These are phyloP conservation scores for Phenacoccus solenopsis DNA, from an alignment of 1,140 invertebrate species.

Conservation along the genomic window DNA sequence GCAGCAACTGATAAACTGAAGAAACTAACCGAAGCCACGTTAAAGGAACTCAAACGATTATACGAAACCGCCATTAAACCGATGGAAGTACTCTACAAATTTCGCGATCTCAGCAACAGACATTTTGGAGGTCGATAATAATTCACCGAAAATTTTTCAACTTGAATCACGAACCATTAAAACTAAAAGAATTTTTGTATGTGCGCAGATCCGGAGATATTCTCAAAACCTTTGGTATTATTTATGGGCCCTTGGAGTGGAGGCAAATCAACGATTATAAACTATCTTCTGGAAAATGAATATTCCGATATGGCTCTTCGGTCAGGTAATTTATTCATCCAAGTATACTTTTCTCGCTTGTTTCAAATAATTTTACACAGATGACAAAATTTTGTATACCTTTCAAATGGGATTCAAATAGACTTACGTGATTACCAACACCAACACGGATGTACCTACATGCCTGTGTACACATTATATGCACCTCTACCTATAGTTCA, in stretches of 20 bases:
- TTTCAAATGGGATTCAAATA: too few relatives aligned
- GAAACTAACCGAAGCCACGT: slow-evolving; percentile 58
- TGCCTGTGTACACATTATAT: not conserved
- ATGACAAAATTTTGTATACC: too few relatives aligned
- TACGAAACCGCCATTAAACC: slow-evolving; percentile 82
- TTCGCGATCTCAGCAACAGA: slow-evolving; percentile 79
- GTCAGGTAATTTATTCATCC: slow-evolving; percentile 59
- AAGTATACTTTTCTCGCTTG: too few relatives aligned
- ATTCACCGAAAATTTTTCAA: not conserved
- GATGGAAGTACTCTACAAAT: slow-evolving; percentile 79
- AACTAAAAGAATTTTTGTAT: not conserved
- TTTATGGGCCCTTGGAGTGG: slow-evolving; percentile 94
- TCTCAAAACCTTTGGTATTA: slow-evolving; percentile 80
- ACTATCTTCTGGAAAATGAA: slow-evolving; percentile 80
- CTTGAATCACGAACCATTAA: not conserved
- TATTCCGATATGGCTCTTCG: slow-evolving; percentile 65
- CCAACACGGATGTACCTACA: not conserved
- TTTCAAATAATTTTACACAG: too few relatives aligned
- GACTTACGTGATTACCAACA: too few relatives aligned
- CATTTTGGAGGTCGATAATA: slow-evolving; percentile 64
- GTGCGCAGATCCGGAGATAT: slow-evolving; percentile 73
- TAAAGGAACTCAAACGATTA: slow-evolving; percentile 73
- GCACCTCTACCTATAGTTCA: too few relatives aligned
- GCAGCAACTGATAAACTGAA: slow-evolving; percentile 39
- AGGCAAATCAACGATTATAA: slow-evolving; percentile 87